phyloP scores from a whole-genome alignment of 1,140 invertebrate genomes.

The Archivesica marissinica region DNA sequence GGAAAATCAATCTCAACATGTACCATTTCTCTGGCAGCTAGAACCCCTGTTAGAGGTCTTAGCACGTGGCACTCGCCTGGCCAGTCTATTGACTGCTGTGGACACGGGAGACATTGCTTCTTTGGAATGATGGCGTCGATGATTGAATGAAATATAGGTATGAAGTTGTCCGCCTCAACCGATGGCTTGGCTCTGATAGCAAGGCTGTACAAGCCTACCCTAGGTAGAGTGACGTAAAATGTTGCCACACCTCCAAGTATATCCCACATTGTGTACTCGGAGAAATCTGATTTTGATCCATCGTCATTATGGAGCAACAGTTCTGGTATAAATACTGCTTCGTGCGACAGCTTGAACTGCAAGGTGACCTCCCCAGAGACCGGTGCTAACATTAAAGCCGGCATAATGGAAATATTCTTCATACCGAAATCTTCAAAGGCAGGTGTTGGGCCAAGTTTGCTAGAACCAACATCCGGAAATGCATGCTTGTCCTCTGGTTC shows the following conservation, averaged over 20 bases:
- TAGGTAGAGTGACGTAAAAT: slow-evolving; percentile 53
- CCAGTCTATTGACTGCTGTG: slow-evolving; percentile 63
- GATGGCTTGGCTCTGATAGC: slow-evolving; percentile 59
- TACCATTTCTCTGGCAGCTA: slow-evolving; percentile 50
- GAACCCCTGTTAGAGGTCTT: slow-evolving; percentile 46
- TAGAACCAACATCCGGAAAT: slow-evolving; percentile 66
- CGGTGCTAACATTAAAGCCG: slow-evolving; percentile 59
- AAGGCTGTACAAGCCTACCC: slow-evolving; percentile 56
- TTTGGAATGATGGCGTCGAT: slow-evolving; percentile 63
- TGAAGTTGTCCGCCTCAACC: slow-evolving; percentile 41
- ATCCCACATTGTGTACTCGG: slow-evolving; percentile 63
- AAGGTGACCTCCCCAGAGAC: slow-evolving; percentile 69
- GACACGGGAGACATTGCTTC: slow-evolving; percentile 61
- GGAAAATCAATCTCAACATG: slow-evolving; percentile 58
- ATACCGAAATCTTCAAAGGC: slow-evolving; percentile 66
- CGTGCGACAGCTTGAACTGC: slow-evolving; percentile 62
- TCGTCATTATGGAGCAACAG: slow-evolving; percentile 55
- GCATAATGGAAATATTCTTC: slow-evolving; percentile 63
- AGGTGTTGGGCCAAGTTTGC: slow-evolving; percentile 65
- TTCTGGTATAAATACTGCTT: slow-evolving; percentile 59
- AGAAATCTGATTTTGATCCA: slow-evolving; percentile 50
- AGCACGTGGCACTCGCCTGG: slow-evolving; percentile 58
- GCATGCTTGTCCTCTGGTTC: slow-evolving; percentile 70
- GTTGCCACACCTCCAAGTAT: slow-evolving; percentile 50
- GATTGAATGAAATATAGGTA: slow-evolving; percentile 54